Evolutionary conservation across 2,888 invertebrate genomes (phyloP).

Genomic region (Sepiola atlantica): DNA sequence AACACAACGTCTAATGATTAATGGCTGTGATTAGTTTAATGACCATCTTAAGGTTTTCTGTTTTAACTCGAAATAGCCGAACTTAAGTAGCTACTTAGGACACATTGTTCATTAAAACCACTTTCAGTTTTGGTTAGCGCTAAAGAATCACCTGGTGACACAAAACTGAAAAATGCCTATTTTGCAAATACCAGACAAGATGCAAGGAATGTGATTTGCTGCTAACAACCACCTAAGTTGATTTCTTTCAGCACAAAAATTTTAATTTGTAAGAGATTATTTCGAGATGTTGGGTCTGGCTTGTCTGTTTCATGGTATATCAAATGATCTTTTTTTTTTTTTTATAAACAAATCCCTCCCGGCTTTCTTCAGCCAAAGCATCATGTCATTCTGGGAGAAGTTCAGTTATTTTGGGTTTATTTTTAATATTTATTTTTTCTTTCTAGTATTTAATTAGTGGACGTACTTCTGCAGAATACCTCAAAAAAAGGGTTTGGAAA

Average conservation of each 20-base stretch:
- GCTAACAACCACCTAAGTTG: not conserved
- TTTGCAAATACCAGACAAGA: not conserved
- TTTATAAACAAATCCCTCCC: too few species aligned
- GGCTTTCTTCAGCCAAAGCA: too few species aligned
- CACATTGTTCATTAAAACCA: not conserved
- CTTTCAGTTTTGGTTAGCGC: not conserved
- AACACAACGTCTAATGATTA: not conserved
- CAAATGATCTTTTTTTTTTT: too few species aligned
- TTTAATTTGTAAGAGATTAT: not conserved
- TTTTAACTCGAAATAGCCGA: not conserved
- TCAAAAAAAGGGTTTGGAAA: too few species aligned
- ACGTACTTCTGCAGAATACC: too few species aligned
- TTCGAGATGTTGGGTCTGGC: not conserved
- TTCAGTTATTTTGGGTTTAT: too few species aligned
- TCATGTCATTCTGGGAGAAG: too few species aligned
- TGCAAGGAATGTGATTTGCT: not conserved
- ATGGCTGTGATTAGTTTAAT: not conserved
- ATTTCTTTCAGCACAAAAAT: not conserved
- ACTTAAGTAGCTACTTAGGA: not conserved
- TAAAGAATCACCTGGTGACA: not conserved
- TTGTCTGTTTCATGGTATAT: too few species aligned
- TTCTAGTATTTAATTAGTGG: too few species aligned
- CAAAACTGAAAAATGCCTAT: not conserved
- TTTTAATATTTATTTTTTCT: too few species aligned
- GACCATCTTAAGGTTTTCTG: not conserved